Evolutionary conservation across 64 coral and sea anemone genomes (phyloP).

Genomic region (Actinia equina): DNA sequence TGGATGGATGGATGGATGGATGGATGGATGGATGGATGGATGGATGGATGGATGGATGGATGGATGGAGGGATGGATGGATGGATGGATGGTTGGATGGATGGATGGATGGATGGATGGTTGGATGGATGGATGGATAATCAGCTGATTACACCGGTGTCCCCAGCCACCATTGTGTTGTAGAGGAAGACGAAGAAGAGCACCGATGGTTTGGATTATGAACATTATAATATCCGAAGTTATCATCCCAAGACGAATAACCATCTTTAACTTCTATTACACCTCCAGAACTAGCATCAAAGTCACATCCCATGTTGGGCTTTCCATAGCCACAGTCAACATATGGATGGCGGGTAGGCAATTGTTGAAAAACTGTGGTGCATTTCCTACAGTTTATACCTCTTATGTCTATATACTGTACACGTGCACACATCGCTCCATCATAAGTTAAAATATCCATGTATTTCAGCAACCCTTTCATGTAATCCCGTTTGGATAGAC

Average conservation of each 20-base stretch:
- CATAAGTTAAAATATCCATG: background rate
- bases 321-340: background rate
- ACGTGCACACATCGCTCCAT: background rate
- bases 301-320: too few species aligned
- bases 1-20: too few species aligned
- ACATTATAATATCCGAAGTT: constrained; percentile 2
- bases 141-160: background rate
- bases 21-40: too few species aligned
- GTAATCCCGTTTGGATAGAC: background rate
- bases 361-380: constrained; percentile 4
- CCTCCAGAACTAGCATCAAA: background rate
- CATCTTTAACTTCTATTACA: background rate
- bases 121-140: too few species aligned
- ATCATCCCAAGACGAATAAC: background rate
- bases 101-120: too few species aligned
- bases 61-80: too few species aligned
- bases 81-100: too few species aligned
- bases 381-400: background rate
- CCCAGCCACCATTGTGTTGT: constrained; percentile 20
- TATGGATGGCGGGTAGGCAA: background rate
- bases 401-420: background rate
- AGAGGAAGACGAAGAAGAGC: background rate
- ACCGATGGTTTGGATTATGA: background rate
- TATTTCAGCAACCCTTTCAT: background rate
- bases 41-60: too few species aligned